A percentile compares a stretch with the other conserved stretches of the same genome.
phyloP scores from a whole-genome alignment of 1,140 invertebrate genomes.

The Limonius californicus region DNA sequence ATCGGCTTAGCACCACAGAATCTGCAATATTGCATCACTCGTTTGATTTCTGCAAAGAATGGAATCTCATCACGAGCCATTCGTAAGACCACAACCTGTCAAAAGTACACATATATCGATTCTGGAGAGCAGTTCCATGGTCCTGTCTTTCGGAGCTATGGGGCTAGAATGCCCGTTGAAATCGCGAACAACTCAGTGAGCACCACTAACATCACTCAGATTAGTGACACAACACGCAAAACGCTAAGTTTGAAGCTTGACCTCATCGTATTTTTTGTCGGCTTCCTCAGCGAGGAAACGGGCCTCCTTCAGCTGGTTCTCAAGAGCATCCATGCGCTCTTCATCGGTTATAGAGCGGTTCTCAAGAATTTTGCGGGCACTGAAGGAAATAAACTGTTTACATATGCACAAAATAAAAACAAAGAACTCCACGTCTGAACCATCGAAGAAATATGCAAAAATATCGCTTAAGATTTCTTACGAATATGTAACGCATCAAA shows the following conservation, averaged over 20 bases:
- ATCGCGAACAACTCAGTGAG: conserved; percentile 9
- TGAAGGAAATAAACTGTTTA: conserved; percentile 48
- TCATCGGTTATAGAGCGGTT: conserved; percentile 99
- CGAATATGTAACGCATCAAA: too few species aligned
- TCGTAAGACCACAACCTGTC: too few species aligned
- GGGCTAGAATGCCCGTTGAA: not conserved
- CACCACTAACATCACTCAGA: conserved; percentile 9
- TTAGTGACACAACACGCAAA: conserved; percentile 27
- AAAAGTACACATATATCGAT: too few species aligned
- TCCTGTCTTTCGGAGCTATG: conserved; percentile 1
- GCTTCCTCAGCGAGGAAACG: conserved; percentile 99
- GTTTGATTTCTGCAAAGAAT: not conserved
- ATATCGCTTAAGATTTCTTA: too few species aligned
- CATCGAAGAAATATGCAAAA: too few species aligned
- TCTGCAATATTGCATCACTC: conserved; percentile 6
- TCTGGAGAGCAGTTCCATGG: conserved; percentile 27
- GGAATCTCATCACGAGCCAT: too few species aligned
- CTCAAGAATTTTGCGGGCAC: conserved; percentile 99
- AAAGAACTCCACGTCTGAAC: too few species aligned
- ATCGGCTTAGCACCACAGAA: conserved; percentile 9
- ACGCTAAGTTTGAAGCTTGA: conserved; percentile 49
- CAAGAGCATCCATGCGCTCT: conserved; percentile 98
- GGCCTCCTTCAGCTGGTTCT: conserved; percentile 99
- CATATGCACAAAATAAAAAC: conserved; percentile 3
- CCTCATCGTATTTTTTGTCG: conserved; percentile 99